These are phyloP conservation scores for Chrysaora quinquecirrha DNA, from an alignment of 30 jellyfish, hydroid and myxozoan genomes.

Conservation along the genomic window DNA sequence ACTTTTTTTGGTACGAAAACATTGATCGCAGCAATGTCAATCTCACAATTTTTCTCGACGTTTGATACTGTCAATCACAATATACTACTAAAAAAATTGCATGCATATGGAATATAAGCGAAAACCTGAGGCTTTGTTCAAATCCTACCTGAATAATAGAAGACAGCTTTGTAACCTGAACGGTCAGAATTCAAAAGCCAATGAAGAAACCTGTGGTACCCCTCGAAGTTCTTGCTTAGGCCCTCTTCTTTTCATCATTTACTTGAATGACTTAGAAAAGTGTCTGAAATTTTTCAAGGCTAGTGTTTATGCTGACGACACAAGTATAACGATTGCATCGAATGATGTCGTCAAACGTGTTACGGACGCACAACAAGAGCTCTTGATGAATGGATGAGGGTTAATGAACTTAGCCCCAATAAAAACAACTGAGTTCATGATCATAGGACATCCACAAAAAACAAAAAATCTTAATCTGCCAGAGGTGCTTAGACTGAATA, in stretches of 20 bases:
- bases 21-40: not conserved
- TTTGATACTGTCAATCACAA: too few species aligned
- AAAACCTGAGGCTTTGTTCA: not conserved
- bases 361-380: not conserved
- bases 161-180: not conserved
- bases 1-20: not conserved
- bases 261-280: too few species aligned
- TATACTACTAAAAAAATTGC: not conserved
- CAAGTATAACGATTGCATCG: too few species aligned
- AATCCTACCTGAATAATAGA: not conserved
- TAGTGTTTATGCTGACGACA: not conserved
- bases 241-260: too few species aligned
- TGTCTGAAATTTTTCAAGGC: not conserved
- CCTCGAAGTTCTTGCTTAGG: not conserved
- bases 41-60: not conserved
- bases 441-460: conserved; percentile 4
- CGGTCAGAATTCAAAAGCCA: not conserved
- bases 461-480: not conserved
- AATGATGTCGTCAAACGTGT: too few species aligned
- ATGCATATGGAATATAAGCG: not conserved
- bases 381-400: not conserved
- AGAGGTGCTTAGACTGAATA: not conserved
- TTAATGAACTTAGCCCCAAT: not conserved
- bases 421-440: not conserved
- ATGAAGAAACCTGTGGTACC: not conserved